Conservation (phyloP, 2,888 invertebrate species). For the Noctuana brunneofusca region DNA sequence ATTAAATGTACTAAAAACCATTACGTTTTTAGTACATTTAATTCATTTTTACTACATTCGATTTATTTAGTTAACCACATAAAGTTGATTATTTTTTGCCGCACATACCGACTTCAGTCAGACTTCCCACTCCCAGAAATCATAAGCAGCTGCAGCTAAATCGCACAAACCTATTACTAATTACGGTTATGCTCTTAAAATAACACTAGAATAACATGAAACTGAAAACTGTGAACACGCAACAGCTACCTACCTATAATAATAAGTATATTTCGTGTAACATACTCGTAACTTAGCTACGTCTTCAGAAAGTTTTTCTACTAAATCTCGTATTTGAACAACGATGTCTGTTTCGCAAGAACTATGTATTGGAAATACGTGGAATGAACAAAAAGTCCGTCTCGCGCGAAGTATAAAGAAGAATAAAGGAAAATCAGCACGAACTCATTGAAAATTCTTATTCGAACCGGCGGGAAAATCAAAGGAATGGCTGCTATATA, state of each 20-base stretch:
- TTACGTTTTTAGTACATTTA: too few relatives aligned
- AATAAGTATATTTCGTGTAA: too few relatives aligned
- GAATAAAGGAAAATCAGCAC: constrained; percentile 27
- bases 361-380: constrained; percentile 15
- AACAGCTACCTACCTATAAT: not conserved
- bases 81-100: too few relatives aligned
- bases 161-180: too few relatives aligned
- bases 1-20: too few relatives aligned
- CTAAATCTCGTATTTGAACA: constrained; percentile 14
- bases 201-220: not conserved
- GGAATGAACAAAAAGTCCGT: constrained; percentile 22
- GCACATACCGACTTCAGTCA: too few relatives aligned
- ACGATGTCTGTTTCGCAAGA: constrained; percentile 8
- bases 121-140: too few relatives aligned
- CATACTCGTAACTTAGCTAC: not conserved
- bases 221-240: too few relatives aligned
- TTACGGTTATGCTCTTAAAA: not conserved
- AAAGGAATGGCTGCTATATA: constrained; percentile 40
- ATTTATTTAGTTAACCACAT: too few relatives aligned
- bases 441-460: constrained; percentile 36
- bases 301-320: too few relatives aligned
- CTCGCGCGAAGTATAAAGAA: not conserved
- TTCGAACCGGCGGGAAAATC: constrained; percentile 26
- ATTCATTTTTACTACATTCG: too few relatives aligned
- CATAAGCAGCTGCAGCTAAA: too few relatives aligned